phyloP scores from a whole-genome alignment of 2,797 vertebrate genomes.

The Enteromius paludinosus region DNA sequence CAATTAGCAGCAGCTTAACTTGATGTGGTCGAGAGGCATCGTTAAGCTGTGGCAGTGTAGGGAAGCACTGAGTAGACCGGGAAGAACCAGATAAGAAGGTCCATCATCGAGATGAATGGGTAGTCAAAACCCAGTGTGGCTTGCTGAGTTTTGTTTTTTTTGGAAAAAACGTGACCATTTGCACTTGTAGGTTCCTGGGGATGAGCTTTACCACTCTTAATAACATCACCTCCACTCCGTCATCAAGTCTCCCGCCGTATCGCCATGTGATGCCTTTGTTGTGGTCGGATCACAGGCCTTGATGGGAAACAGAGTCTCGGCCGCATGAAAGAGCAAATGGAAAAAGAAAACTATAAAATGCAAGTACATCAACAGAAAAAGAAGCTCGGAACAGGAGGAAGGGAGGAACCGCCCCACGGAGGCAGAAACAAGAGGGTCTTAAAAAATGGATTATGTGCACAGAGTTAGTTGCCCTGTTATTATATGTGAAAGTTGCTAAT shows the following conservation, averaged over 20 bases:
- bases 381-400: constrained; percentile 68
- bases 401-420: constrained; percentile 39
- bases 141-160: neutral
- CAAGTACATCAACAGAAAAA: constrained; percentile 76
- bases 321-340: constrained; percentile 72
- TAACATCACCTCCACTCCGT: constrained; percentile 54
- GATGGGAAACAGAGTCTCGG: constrained; percentile 80
- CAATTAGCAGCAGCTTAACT: constrained; percentile 58
- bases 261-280: constrained; percentile 74
- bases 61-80: constrained; percentile 36
- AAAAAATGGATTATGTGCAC: constrained; percentile 61
- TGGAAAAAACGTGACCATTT: constrained; percentile 32
- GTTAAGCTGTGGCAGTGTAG: constrained; percentile 68
- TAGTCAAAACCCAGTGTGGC: constrained; percentile 69
- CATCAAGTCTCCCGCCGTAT: constrained; percentile 68
- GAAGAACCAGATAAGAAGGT: constrained; percentile 57
- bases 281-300: constrained; percentile 77
- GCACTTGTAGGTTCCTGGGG: constrained; percentile 36
- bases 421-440: constrained; percentile 50
- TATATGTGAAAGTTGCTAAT: constrained; percentile 78
- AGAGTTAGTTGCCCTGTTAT: constrained; percentile 78
- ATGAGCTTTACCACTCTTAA: constrained; percentile 16
- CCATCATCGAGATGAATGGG: constrained; percentile 65
- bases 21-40: constrained; percentile 72
- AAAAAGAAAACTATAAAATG: constrained; percentile 69